A percentile compares a stretch with the other conserved stretches of the same genome.
These are phyloP conservation scores for Amyelois transitella DNA, from an alignment of 1,140 invertebrate species.

Conservation along the genomic window DNA sequence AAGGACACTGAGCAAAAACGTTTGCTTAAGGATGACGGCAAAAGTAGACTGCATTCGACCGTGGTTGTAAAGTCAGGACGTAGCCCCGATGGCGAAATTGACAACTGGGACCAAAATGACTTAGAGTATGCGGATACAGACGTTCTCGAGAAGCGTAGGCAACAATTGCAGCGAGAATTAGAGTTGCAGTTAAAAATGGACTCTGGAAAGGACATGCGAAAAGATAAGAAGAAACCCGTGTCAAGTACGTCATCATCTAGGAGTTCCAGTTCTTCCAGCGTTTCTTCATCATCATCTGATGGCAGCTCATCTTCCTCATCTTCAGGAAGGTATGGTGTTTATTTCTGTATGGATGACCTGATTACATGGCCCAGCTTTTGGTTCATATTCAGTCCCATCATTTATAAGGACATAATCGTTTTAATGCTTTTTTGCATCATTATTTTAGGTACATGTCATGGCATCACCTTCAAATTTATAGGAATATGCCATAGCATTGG, in stretches of 20 bases:
- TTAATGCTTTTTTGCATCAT: no score
- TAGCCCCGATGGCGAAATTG: constrained; percentile 80
- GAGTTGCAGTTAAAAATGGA: constrained; percentile 84
- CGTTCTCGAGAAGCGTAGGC: constrained; percentile 83
- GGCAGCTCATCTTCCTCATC: constrained; percentile 77
- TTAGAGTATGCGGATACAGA: constrained; percentile 89
- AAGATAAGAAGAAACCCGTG: constrained; percentile 80
- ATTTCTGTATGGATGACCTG: no score
- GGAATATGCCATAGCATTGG: no score
- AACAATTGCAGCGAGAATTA: constrained; percentile 84
- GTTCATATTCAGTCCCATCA: no score
- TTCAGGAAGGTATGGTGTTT: constrained; percentile 66
- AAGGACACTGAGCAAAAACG: constrained; percentile 79
- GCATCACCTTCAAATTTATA: no score
- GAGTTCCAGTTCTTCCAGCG: constrained; percentile 78
- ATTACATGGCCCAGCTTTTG: no score
- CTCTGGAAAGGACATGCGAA: constrained; percentile 75
- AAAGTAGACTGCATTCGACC: constrained; percentile 79
- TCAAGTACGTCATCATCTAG: constrained; percentile 81
- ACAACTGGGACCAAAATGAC: constrained; percentile 85
- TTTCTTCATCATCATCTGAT: constrained; percentile 77
- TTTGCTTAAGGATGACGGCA: constrained; percentile 76
- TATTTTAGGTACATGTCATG: no score
- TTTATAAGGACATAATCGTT: no score
- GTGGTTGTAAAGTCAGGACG: constrained; percentile 78